Base-by-base conservation (phyloP, 2,888 invertebrate species). In the Perdita meconis region DNA sequence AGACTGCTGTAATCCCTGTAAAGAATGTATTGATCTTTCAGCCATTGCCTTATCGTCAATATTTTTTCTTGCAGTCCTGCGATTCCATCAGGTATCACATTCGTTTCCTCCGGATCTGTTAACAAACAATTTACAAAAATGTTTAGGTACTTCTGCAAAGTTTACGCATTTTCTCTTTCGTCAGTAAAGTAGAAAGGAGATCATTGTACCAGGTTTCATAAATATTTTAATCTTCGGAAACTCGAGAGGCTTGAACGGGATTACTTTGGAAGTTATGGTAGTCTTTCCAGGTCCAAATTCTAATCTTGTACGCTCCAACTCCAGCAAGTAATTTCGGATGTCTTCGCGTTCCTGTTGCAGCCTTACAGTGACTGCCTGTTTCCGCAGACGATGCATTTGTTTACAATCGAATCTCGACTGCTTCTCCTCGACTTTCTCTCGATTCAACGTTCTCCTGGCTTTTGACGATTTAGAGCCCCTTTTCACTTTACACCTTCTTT, bases 21-120 rank as follows among this genome's bases (percentile, higher is more conserved):
- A 40, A 89, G 69, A 1, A 82, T 61, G 44, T 89, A 89, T 68
- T 90, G 90, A 76, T 90, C 88, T 61, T 88, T 89, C 26, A 90
- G 53, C 87, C 89, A 88, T n/a, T 84, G 84, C 19, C 81, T 87
- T 77, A 90, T 89, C 47, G 79, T 81, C n/a, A 57, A 40, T 6
- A 90, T 44, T 57, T 83, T 86, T 56, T 85, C 81, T 30, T 79
- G 84, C 42, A 88, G 47, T 22, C 13, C 36, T 5, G 13, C 26
- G 5, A 61, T 16, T 8, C 44, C 50, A 24, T 76, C 61, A 2
- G 13, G 40, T 6, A 51, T 71, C 5, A 60, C 42, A 1, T 60
- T 59, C 12, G 34, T 19, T 1, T 75, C 56, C 1, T 42, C 53
- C 1, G 22, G 6, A 5, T 78, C 80, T 82, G 22, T 10, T 0